Percentiles rank a stretch among this genome's conserved stretches.
Conservation (phyloP, 2,797 vertebrate species). For the Pangasius krempfi region DNA sequence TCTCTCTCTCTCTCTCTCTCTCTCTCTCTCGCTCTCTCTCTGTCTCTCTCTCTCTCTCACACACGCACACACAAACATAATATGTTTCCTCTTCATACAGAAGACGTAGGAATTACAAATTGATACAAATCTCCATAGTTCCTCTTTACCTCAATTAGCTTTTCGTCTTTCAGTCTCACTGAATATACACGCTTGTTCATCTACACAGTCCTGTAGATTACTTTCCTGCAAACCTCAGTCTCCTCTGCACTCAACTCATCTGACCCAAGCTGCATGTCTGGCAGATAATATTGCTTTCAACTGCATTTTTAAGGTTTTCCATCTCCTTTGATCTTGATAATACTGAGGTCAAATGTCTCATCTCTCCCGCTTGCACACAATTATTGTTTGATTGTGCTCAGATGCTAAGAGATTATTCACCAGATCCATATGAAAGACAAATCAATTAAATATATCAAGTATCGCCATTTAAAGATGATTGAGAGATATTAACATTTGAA, state of each 20-base stretch:
- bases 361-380: slow-evolving; percentile 54
- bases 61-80: background rate
- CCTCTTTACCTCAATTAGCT: background rate
- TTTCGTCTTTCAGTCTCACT: background rate
- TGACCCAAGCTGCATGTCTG: slow-evolving; percentile 6
- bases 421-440: slow-evolving; percentile 59
- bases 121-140: background rate
- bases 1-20: background rate
- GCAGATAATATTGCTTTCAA: slow-evolving; percentile 41
- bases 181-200: slow-evolving; percentile 13
- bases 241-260: background rate
- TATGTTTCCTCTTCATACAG: background rate
- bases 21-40: background rate
- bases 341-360: slow-evolving; percentile 61
- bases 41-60: background rate
- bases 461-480: slow-evolving; percentile 61
- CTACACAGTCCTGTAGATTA: slow-evolving; percentile 20
- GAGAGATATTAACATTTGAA: slow-evolving; percentile 47
- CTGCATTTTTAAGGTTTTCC: slow-evolving; percentile 48
- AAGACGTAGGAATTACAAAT: background rate
- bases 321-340: slow-evolving; percentile 60
- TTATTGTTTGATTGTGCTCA: slow-evolving; percentile 57
- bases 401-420: slow-evolving; percentile 57
- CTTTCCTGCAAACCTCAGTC: slow-evolving; percentile 38
- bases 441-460: slow-evolving; percentile 62